Evolutionary conservation across 2,113 vertebrate genomes (phyloP).

Genomic region (Spheniscus mendiculus): DNA sequence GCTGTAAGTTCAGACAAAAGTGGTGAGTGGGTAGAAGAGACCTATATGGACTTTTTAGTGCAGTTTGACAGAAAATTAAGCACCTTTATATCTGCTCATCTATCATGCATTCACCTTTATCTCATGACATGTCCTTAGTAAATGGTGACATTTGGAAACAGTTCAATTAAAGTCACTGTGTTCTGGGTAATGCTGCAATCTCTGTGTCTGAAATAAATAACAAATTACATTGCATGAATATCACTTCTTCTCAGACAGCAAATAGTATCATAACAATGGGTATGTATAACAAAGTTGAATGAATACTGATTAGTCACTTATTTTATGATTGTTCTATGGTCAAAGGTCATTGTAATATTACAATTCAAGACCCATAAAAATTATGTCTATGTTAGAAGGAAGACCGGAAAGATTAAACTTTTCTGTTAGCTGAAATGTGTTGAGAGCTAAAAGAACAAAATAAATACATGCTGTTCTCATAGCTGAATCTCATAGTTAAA

Average conservation of each 20-base stretch:
- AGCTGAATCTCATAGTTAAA: background rate
- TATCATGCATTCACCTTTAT: conserved; percentile 71
- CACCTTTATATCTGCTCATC: conserved; percentile 55
- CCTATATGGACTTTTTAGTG: conserved; percentile 1
- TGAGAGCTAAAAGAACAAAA: background rate
- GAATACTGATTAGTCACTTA: background rate
- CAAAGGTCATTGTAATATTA: background rate
- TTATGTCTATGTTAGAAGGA: background rate
- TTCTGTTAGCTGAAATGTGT: background rate
- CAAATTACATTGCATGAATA: background rate
- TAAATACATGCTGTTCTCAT: background rate
- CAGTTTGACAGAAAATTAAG: conserved; percentile 64
- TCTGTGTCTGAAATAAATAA: conserved; percentile 17
- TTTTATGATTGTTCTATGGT: background rate
- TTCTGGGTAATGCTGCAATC: conserved; percentile 30
- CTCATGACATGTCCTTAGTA: conserved; percentile 55
- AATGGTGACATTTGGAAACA: conserved; percentile 65
- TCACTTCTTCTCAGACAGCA: background rate
- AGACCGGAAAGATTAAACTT: background rate
- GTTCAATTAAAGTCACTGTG: conserved; percentile 57
- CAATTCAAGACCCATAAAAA: background rate
- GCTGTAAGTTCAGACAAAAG: background rate
- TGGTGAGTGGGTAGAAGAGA: background rate
- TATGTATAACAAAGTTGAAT: background rate
- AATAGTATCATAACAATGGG: background rate